Base-by-base conservation (phyloP, 1,140 invertebrate species). In the Homarus americanus region DNA sequence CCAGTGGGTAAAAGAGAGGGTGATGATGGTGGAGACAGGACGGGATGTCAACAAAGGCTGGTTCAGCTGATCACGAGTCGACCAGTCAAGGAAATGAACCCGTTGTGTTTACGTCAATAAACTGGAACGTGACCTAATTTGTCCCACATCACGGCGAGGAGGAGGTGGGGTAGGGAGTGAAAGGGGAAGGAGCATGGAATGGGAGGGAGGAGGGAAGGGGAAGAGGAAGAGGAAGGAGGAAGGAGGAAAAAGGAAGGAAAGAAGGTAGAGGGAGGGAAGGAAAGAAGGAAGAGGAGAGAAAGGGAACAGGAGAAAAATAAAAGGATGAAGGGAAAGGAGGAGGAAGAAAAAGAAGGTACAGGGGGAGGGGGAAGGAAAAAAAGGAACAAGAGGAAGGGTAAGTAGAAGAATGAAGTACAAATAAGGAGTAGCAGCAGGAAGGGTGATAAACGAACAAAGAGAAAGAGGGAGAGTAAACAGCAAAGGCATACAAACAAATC, bases 281-380 rank as follows among this genome's bases (percentile, higher is more conserved):
- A 44, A 34, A 17, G 34, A 78, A n/a, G 20, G 38, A 41, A n/a
- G 44, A 41, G 44, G 38, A 78, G 75, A 78, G 75, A 78, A 41
- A 24, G 5, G 66, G 24, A 72, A 34, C 36, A 20, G 66, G 4
- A 72, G 4, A 34, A 72, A 72, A 34, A 20, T 7, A 63, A 24
- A 7, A 34, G 20, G 32, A 34, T 4, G 24, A 72, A 5, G 5
- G 66, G 5, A 9, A 72, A 20, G 66, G 53, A 63, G 24, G 24
- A 24, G 53, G 24, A 63, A 24, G 53, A 24, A 63, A 44, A 34
- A 17, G 34, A 78, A n/a, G 20, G 38, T 28, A n/a, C 28, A 41
- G 44, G 38, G 41, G 75, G 75, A 78, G 38, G 32, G 5, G 66
- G 24, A 72, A 34, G 66, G 66, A 5, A 72, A 5, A 34, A 72